A percentile compares a stretch with the other conserved stretches of the same genome.
phyloP scores from a whole-genome alignment of 2,888 invertebrate genomes.

The Nebria salina region DNA sequence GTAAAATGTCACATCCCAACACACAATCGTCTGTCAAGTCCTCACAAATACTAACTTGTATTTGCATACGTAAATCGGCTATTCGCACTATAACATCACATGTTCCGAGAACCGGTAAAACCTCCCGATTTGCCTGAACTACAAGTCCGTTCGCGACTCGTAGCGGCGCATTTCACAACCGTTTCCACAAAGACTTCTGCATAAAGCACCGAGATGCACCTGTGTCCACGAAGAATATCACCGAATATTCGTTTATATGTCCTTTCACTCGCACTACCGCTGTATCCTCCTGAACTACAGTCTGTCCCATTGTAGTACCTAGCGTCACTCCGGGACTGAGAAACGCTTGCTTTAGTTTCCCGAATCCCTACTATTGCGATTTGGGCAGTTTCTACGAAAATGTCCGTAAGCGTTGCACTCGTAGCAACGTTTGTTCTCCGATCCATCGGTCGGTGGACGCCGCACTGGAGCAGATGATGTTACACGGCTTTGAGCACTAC shows the following conservation, averaged over 20 bases:
- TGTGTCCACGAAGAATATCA: constrained; percentile 11
- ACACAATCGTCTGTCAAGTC: constrained; percentile 23
- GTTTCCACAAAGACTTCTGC: constrained; percentile 4
- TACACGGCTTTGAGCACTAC: too few relatives aligned
- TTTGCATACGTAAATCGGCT: not conserved
- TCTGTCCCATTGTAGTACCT: too few relatives aligned
- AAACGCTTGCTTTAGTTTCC: too few relatives aligned
- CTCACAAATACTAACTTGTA: not conserved
- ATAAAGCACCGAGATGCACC: constrained; percentile 7
- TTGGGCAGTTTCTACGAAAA: too few relatives aligned
- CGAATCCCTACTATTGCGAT: too few relatives aligned
- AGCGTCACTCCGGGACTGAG: too few relatives aligned
- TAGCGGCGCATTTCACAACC: not conserved
- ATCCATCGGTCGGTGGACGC: too few relatives aligned
- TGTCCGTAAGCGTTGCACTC: too few relatives aligned
- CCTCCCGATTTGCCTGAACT: not conserved
- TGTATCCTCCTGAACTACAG: too few relatives aligned
- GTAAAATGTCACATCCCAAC: not conserved
- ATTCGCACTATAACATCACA: not conserved
- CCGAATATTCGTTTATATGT: not conserved
- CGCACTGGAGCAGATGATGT: too few relatives aligned
- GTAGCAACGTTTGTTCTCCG: too few relatives aligned
- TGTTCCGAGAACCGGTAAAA: constrained; percentile 3
- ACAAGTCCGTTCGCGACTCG: not conserved
- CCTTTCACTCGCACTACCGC: not conserved